Evolutionary conservation across 2,888 invertebrate genomes (phyloP).

Genomic region (Cerastoderma edule): DNA sequence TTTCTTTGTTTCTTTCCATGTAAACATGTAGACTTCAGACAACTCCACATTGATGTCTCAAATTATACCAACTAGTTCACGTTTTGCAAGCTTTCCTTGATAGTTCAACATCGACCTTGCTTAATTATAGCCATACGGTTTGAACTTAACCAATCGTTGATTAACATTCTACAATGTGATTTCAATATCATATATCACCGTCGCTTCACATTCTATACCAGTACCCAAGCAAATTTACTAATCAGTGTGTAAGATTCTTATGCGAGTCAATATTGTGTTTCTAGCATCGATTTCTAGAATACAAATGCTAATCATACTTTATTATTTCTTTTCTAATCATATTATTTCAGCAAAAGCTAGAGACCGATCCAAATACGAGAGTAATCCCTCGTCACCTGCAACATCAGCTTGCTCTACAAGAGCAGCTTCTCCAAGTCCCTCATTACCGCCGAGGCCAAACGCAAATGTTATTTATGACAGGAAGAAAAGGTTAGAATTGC

Average conservation of each 20-base stretch:
- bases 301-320: neutral
- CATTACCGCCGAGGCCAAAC: neutral
- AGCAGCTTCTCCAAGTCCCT: neutral
- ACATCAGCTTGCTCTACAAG: neutral
- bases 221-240: neutral
- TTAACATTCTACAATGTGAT: no score
- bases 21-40: no score
- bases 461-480: neutral
- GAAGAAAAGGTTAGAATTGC: neutral
- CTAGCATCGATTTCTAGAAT: neutral
- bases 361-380: constrained; percentile 18
- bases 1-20: no score
- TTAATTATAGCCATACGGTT: no score
- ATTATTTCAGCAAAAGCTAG: constrained; percentile 34
- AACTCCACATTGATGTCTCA: neutral
- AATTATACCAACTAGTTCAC: neutral
- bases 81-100: neutral
- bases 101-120: neutral
- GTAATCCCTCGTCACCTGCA: neutral
- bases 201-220: neutral
- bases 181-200: neutral
- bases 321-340: neutral
- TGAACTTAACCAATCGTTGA: no score
- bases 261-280: neutral
- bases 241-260: neutral